These are phyloP conservation scores for Bungarus multicinctus DNA, from an alignment of 2,113 vertebrate species.

Conservation along the genomic window DNA sequence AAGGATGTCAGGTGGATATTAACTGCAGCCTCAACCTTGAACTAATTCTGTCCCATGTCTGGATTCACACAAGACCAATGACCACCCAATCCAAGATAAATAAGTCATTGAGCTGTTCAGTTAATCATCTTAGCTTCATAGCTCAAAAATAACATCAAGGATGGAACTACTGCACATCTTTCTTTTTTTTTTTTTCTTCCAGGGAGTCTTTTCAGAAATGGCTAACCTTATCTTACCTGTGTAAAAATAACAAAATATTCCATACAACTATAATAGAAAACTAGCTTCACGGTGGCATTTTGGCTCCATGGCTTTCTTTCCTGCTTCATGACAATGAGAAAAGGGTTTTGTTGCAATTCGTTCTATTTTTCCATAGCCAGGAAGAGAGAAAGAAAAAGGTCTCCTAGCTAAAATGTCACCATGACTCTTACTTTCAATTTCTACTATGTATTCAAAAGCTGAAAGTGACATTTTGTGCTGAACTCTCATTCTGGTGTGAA, in stretches of 20 bases:
- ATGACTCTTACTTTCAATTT: slow-evolving; percentile 69
- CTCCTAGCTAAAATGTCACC: slow-evolving; percentile 72
- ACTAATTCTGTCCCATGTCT: not conserved
- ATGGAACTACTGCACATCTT: not conserved
- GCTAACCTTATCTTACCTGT: slow-evolving; percentile 41
- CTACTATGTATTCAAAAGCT: slow-evolving; percentile 57
- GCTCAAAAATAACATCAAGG: slow-evolving; percentile 10
- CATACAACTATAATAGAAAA: slow-evolving; percentile 48
- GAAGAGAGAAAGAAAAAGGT: slow-evolving; percentile 51
- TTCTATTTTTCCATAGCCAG: slow-evolving; percentile 57
- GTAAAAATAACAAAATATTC: slow-evolving; percentile 51
- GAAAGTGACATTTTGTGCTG: slow-evolving; percentile 64
- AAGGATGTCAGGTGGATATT: not conserved
- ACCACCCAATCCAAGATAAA: not conserved
- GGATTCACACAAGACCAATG: not conserved
- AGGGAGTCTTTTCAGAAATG: slow-evolving; percentile 34
- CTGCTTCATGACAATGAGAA: slow-evolving; percentile 53
- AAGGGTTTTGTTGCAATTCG: slow-evolving; percentile 50
- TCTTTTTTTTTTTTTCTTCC: not conserved
- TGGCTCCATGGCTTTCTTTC: slow-evolving; percentile 47
- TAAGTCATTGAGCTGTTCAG: not conserved
- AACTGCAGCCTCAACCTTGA: not conserved
- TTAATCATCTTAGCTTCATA: slow-evolving; percentile 11
- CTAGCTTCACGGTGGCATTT: slow-evolving; percentile 60
- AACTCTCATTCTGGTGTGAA: slow-evolving; percentile 54